phyloP scores from a whole-genome alignment of 2,888 invertebrate genomes.

The Serripes groenlandicus region DNA sequence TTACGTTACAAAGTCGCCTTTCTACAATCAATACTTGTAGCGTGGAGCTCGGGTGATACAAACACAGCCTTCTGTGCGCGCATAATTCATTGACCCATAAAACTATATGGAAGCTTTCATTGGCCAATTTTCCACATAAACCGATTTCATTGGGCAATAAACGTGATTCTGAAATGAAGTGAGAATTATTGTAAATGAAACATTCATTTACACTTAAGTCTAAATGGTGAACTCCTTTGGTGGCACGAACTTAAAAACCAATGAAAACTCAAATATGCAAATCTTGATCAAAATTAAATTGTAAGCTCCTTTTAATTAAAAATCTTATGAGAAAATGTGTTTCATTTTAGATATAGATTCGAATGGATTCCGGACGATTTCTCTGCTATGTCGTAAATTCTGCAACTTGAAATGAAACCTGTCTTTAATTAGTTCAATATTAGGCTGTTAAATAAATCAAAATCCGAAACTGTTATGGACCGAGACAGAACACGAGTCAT shows the following conservation, averaged over 20 bases:
- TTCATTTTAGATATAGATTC: constrained; percentile 10
- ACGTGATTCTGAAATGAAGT: constrained; percentile 63
- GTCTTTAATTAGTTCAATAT: constrained; percentile 13
- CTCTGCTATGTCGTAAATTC: neutral
- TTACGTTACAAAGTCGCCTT: too few relatives aligned
- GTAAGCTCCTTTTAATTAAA: constrained; percentile 23
- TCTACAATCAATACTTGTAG: constrained; percentile 13
- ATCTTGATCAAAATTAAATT: constrained; percentile 40
- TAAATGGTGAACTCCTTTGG: constrained; percentile 45
- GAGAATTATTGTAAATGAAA: constrained; percentile 63
- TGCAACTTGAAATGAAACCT: neutral
- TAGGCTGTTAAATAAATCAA: constrained; percentile 10
- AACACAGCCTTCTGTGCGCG: constrained; percentile 18
- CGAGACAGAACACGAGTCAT: neutral
- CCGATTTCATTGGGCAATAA: constrained; percentile 65
- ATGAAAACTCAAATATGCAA: constrained; percentile 59
- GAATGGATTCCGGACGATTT: neutral
- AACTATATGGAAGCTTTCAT: constrained; percentile 43
- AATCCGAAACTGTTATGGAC: neutral
- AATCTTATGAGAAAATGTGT: neutral
- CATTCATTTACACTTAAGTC: constrained; percentile 61
- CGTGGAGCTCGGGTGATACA: constrained; percentile 6
- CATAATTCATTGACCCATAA: constrained; percentile 53
- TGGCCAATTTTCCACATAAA: constrained; percentile 64
- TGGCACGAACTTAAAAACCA: constrained; percentile 54